Percentiles rank a stretch among this genome's conserved stretches.
These are phyloP conservation scores for Erebia palarica DNA, from an alignment of 2,888 invertebrate species.

Conservation along the genomic window DNA sequence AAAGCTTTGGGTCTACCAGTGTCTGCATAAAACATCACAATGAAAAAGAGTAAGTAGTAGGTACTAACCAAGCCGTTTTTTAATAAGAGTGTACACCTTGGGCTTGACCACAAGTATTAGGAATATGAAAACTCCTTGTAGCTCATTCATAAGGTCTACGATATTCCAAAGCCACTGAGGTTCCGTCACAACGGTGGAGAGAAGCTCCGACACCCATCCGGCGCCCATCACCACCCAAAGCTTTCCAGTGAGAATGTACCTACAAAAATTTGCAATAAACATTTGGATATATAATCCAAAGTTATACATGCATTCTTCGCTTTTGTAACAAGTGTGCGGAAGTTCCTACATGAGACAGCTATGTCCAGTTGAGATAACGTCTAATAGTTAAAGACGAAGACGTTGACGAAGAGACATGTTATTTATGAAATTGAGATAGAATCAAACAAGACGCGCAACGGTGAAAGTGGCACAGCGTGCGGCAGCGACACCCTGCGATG, in stretches of 20 bases:
- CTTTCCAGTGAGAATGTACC: slow-evolving; percentile 87
- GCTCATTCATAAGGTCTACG: slow-evolving; percentile 85
- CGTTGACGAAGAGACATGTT: too few relatives aligned
- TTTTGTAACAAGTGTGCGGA: too few relatives aligned
- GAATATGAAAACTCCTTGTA: slow-evolving; percentile 89
- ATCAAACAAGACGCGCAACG: too few relatives aligned
- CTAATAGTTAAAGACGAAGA: too few relatives aligned
- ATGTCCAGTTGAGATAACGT: too few relatives aligned
- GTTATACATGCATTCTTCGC: too few relatives aligned
- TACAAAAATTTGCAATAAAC: slow-evolving; percentile 48
- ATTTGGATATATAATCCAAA: too few relatives aligned
- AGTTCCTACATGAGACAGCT: too few relatives aligned
- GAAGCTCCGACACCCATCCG: slow-evolving; percentile 86
- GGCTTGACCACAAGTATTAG: slow-evolving; percentile 87
- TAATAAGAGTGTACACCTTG: slow-evolving; percentile 83
- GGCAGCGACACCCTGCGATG: too few relatives aligned
- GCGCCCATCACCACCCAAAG: slow-evolving; percentile 91
- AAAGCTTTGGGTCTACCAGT: too few relatives aligned
- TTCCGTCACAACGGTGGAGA: slow-evolving; percentile 80
- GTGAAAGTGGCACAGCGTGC: too few relatives aligned
- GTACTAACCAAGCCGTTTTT: slow-evolving; percentile 79
- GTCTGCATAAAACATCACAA: not conserved
- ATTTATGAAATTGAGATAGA: too few relatives aligned
- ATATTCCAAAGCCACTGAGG: slow-evolving; percentile 78
- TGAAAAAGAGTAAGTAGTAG: not conserved